phyloP scores from a whole-genome alignment of 1,140 invertebrate species.

The Eulimnadia texana region DNA sequence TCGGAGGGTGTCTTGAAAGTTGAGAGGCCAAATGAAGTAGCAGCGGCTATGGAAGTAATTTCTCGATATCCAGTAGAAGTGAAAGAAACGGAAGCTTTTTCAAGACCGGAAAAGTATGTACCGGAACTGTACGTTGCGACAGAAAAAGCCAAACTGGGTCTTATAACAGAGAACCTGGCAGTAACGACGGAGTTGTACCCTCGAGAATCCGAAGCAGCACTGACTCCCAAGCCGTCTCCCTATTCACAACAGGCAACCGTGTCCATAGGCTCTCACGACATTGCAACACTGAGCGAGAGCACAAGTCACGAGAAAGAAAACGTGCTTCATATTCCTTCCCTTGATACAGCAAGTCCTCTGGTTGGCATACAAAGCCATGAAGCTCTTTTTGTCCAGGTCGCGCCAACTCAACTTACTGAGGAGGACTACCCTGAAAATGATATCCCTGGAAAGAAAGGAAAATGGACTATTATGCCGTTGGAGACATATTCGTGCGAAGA shows the following conservation, averaged over 20 bases:
- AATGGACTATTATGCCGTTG: slow-evolving; percentile 34
- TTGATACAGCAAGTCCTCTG: background rate
- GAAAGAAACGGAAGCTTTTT: slow-evolving; percentile 31
- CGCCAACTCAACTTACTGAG: slow-evolving; percentile 16
- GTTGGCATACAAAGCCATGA: slow-evolving; percentile 14
- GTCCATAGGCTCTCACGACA: slow-evolving; percentile 37
- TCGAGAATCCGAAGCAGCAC: slow-evolving; percentile 47
- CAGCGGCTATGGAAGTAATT: background rate
- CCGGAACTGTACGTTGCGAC: slow-evolving; percentile 62
- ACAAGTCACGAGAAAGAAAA: slow-evolving; percentile 41
- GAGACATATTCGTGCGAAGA: slow-evolving; percentile 33
- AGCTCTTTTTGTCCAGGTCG: slow-evolving; percentile 17
- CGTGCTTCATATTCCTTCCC: background rate
- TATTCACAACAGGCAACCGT: slow-evolving; percentile 37
- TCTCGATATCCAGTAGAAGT: background rate
- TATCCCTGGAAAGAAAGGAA: slow-evolving; percentile 37
- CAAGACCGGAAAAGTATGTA: slow-evolving; percentile 58
- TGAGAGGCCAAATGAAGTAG: background rate
- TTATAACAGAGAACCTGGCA: slow-evolving; percentile 44
- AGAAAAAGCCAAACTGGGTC: slow-evolving; percentile 45
- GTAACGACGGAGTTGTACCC: slow-evolving; percentile 43
- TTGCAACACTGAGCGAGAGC: slow-evolving; percentile 35
- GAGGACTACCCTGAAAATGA: slow-evolving; percentile 16
- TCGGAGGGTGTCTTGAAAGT: background rate
- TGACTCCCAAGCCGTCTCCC: slow-evolving; percentile 37